These are phyloP conservation scores for Microcebus tavaratra DNA, from an alignment of 2,113 vertebrate species.

Conservation along the genomic window DNA sequence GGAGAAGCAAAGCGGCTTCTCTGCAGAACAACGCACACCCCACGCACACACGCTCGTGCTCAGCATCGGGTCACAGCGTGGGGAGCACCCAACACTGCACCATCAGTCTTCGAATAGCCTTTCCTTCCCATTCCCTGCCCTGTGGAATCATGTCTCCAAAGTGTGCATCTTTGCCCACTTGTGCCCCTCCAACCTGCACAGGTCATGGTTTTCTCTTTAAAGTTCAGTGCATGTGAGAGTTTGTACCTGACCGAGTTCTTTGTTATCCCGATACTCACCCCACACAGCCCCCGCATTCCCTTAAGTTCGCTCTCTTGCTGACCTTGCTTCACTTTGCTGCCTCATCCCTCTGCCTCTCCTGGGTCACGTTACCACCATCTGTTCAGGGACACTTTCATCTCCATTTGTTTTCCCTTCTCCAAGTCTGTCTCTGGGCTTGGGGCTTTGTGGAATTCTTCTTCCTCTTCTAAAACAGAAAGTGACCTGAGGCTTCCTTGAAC, in stretches of 20 bases:
- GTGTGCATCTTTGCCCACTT: neutral
- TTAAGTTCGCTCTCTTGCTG: neutral
- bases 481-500: neutral
- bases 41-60: neutral
- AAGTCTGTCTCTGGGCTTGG: neutral
- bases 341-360: neutral
- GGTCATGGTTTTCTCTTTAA: neutral
- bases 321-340: neutral
- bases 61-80: fast-evolving
- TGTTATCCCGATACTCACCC: neutral
- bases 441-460: neutral
- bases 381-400: neutral
- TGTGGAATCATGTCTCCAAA: neutral
- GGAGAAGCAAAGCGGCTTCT: neutral
- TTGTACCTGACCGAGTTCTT: neutral
- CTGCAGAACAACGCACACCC: neutral
- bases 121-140: neutral
- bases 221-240: neutral
- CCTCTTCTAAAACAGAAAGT: neutral
- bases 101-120: neutral
- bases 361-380: neutral
- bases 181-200: fast-evolving
- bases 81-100: neutral
- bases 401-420: neutral
- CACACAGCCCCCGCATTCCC: neutral